A percentile compares a stretch with the other conserved stretches of the same genome.
phyloP scores from a whole-genome alignment of 2,113 vertebrate genomes.

The Antennarius striatus region DNA sequence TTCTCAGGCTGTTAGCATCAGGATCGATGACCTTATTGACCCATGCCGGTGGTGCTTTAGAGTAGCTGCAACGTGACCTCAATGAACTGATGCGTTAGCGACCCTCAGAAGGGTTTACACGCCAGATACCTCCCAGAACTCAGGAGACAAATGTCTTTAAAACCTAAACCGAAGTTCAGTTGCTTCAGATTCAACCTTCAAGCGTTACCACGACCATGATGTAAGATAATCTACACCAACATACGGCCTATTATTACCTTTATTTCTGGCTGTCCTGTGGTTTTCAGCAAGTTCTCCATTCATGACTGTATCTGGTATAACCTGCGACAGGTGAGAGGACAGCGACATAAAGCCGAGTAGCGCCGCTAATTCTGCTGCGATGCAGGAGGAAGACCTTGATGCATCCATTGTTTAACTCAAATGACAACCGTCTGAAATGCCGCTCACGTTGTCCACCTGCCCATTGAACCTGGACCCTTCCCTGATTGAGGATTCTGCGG shows the following conservation, averaged over 20 bases:
- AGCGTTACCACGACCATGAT: no score
- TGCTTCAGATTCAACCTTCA: no score
- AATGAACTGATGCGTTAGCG: no score
- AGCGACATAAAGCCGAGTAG: slow-evolving; percentile 19
- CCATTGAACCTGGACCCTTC: slow-evolving; percentile 71
- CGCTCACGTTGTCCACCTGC: slow-evolving; percentile 82
- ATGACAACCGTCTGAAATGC: slow-evolving; percentile 2
- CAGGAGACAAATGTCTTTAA: no score
- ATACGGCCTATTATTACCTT: slow-evolving; percentile 81
- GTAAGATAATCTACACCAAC: not conserved
- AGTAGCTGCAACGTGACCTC: no score
- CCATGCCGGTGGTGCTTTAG: no score
- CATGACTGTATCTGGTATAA: slow-evolving; percentile 72
- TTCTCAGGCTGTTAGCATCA: no score
- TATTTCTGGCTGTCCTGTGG: slow-evolving; percentile 69
- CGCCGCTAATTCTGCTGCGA: not conserved
- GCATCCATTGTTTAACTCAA: not conserved
- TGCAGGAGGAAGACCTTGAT: not conserved
- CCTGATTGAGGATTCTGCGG: slow-evolving; percentile 56
- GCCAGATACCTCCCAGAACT: no score
- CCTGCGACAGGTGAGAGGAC: slow-evolving; percentile 69
- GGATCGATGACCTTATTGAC: no score
- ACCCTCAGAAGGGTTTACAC: no score
- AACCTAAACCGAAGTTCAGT: no score
- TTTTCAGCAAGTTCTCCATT: slow-evolving; percentile 77